Base-by-base conservation (phyloP, 37 sponge, comb jelly and placozoan genomes). In the Cladorhizidae sp. region DNA sequence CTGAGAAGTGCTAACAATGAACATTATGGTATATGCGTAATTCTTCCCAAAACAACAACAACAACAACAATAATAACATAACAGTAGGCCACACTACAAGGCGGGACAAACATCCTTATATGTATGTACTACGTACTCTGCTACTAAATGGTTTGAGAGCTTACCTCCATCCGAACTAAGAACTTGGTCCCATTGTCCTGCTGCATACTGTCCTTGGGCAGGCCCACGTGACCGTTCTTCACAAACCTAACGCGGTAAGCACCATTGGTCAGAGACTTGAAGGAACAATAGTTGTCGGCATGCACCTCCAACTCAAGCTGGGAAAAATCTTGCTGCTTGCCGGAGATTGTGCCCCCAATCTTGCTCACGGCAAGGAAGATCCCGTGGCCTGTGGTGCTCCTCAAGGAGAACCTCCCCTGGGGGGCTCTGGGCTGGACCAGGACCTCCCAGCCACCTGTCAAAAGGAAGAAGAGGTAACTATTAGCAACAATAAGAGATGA, bases 261-360 rank as follows among this genome's bases (percentile, higher is more conserved):
- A 22, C 87, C 73, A 25, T 36, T 56, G 33, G 56, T 42, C 67
- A 82, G 80, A 31, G 83, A 82, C 62, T 69, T 74, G 26, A 91
- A 75, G 38, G 56, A 64, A 42, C 86, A 79, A 42, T 86, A 91
- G 78, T 87, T 91, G 71, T 91, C 92, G 0, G 87, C 84, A 20
- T 86, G 75, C 8, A 74, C 55, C 11, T 59, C 38, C 22, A 80
- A 39, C 41, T 65, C 49, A 9, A 91, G 43, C 31, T 82, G 76
- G 50, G 75, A 69, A 58, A 40, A 73, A 28, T 56, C 22, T 22
- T 71, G 59, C 11, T 70, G 74, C 40, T 83, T 78, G 20, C 83
- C 82, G 74, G 67, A 32, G 36, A 40, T 14, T 15, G 17, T 17
- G 2, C 33, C 32, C 35, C 67, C 55, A 17, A 31, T 64, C 57